Evolutionary conservation across 2,797 vertebrate genomes (phyloP), one percentile per base, ranked within the genome.

Genomic region (Taeniopygia guttata): DNA sequence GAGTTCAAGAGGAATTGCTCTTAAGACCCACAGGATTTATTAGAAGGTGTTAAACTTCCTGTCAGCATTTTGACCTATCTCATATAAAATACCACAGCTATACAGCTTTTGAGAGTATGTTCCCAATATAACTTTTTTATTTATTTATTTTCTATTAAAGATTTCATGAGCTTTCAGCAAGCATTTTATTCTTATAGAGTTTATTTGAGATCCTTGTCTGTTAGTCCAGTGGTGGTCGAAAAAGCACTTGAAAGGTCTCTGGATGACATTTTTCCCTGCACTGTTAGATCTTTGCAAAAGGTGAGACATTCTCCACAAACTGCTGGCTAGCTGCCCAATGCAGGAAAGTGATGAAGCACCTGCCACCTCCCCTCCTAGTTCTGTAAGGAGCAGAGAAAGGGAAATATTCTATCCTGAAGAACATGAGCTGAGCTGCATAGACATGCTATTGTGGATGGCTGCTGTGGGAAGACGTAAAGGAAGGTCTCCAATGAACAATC

Each of bases 1-100:
- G 48, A 94, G 83, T 79, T 96, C 59, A 95, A 88, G 45, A 93
- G 16, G 20, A 96, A 95, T 96, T 93, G 94, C 66, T 93, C 73
- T 84, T 55, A 79, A 90, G 88, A 87, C 67, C 7, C 68, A 68
- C 1, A 83, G 16, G 38, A 92, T 95, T 87, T 95, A 96, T 49
- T 77, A 89, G 58, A 86, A 2, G 4, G 46, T 76, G 42, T 36
- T 87, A 76, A 92, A 79, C 59, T 84, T 94, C 56, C 83, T 86
- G 46, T 79, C 89, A 93, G 45, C 7, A 7, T 95, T 92, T 87
- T 95, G 90, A 94, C 81, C 90, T 74, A 83, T 56, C 46, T 25
- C 58, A 77, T 52, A 92, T 68, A 93, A 95, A 92, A 89, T 68
- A 89, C 38, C 86, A 60, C 27, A 72, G 60, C 34, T 46, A 87